A percentile compares a stretch with the other conserved stretches of the same genome.
phyloP scores from a whole-genome alignment of 2,797 vertebrate species.

The Acipenser oxyrinchus region DNA sequence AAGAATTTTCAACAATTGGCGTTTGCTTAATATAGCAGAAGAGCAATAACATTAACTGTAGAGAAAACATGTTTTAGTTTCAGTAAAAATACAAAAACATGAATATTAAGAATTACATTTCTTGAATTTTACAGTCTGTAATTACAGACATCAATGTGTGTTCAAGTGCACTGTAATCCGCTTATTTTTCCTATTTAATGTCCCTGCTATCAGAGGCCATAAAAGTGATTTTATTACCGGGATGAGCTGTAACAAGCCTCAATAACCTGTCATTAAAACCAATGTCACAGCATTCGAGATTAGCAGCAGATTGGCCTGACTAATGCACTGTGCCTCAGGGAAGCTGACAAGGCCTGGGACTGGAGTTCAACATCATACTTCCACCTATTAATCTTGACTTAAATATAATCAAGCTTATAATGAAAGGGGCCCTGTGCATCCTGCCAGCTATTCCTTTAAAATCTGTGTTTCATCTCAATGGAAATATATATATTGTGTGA shows the following conservation, averaged over 20 bases:
- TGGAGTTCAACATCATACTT: slow-evolving; percentile 67
- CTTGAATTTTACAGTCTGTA: slow-evolving; percentile 70
- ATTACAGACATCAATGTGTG: slow-evolving; percentile 77
- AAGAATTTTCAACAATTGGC: neutral
- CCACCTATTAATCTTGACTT: slow-evolving; percentile 85
- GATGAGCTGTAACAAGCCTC: slow-evolving; percentile 61
- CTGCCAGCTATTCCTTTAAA: slow-evolving; percentile 6
- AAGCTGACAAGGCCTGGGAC: slow-evolving; percentile 52
- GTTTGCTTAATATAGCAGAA: slow-evolving; percentile 6
- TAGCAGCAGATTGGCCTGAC: slow-evolving; percentile 67
- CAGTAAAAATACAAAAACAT: slow-evolving; percentile 34
- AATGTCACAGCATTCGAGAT: slow-evolving; percentile 64
- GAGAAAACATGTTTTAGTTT: slow-evolving; percentile 1
- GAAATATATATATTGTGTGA: too few species aligned
- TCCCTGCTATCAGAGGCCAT: slow-evolving; percentile 79
- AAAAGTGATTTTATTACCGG: slow-evolving; percentile 86
- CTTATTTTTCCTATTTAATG: slow-evolving; percentile 90
- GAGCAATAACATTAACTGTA: slow-evolving; percentile 8
- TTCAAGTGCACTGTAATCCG: slow-evolving; percentile 82
- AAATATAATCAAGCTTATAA: slow-evolving; percentile 73
- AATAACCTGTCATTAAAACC: slow-evolving; percentile 66
- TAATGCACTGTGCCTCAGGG: slow-evolving; percentile 82
- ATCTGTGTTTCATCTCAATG: too few species aligned
- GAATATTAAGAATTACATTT: slow-evolving; percentile 69
- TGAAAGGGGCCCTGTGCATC: slow-evolving; percentile 36